These are phyloP conservation scores for Clamator glandarius DNA, from an alignment of 2,797 vertebrate species.

Conservation along the genomic window DNA sequence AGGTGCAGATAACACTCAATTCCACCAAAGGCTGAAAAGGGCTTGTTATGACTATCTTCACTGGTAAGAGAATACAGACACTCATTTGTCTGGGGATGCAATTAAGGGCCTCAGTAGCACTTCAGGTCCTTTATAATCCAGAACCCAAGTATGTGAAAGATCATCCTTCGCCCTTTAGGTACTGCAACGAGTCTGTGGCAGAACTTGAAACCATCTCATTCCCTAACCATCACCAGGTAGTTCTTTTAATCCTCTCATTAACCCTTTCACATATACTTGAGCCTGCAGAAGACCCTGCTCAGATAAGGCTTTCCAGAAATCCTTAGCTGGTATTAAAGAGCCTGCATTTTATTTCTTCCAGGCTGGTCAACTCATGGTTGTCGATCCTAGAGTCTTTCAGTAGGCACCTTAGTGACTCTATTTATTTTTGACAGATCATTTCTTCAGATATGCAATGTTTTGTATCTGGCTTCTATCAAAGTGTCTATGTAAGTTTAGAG, in stretches of 20 bases:
- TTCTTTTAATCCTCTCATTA: background rate
- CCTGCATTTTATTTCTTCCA: background rate
- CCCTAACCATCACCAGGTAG: background rate
- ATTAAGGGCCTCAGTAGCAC: background rate
- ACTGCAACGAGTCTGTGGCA: background rate
- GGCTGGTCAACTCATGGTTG: background rate
- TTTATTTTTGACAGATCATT: background rate
- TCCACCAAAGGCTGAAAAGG: background rate
- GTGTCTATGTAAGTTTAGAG: background rate
- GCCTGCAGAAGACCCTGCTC: background rate
- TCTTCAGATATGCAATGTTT: background rate
- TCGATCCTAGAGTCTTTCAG: background rate
- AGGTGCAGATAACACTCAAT: background rate
- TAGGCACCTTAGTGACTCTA: background rate
- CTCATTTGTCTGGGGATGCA: background rate
- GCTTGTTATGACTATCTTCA: background rate
- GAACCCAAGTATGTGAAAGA: background rate
- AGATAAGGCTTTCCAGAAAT: background rate
- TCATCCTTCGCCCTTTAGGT: background rate
- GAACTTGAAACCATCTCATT: background rate
- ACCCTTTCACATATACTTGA: background rate
- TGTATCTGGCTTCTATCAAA: background rate
- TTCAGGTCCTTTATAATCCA: background rate
- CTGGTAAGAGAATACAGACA: background rate
- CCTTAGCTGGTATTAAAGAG: background rate